Evolutionary conservation across 2,113 vertebrate species (phyloP), one percentile per base, ranked within the genome.

Genomic region (Coryphaenoides rupestris): DNA sequence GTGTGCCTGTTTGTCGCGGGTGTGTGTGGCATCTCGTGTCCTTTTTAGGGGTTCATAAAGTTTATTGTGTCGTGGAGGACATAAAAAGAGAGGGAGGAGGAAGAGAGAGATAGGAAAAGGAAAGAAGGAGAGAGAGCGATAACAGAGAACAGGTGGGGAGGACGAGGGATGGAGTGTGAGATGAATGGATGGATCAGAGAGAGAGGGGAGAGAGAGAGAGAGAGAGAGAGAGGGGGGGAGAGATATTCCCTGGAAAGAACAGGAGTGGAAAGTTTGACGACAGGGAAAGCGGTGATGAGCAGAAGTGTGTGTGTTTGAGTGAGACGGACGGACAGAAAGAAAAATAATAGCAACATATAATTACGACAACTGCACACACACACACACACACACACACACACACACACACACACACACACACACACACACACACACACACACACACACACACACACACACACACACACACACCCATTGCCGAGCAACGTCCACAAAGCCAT

Each of bases 401-500:
- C 26, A 17, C 28, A 60, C 58, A 60, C 58, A 60, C 58, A 46
- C 58, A 40, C 58, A 60, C 28, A 58, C 56, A 24, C 21, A 21
- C 22, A 24, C 21, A 33, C 14, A 26, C 56, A 58, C 23, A 26
- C 56, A 54, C 53, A 54, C 53, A 21, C 19, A 54, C 60, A 62
- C 60, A 62, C 46, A 45, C 60, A 60, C 59, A 60, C 59, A 46
- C 40, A 54, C 46, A 23, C 21, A 50, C 45, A 62, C 60, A 21
- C 46, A 62, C 60, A 50, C 46, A 62, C 60, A 17, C 46, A 23
- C 10, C 21, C 10, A 40, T 28, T 23, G 3, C 7, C 54, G 54
- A 45, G 49, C 62, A 50, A 56, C 58, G 52, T 64, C 40, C 72
- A 47, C 70, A 81, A 74, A 72, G 77, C 82, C 69, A 69, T 17